Evolutionary conservation across 1,140 invertebrate species (phyloP), one percentile per base, ranked within the genome.

Genomic region (Lasioglossum baleicum): DNA sequence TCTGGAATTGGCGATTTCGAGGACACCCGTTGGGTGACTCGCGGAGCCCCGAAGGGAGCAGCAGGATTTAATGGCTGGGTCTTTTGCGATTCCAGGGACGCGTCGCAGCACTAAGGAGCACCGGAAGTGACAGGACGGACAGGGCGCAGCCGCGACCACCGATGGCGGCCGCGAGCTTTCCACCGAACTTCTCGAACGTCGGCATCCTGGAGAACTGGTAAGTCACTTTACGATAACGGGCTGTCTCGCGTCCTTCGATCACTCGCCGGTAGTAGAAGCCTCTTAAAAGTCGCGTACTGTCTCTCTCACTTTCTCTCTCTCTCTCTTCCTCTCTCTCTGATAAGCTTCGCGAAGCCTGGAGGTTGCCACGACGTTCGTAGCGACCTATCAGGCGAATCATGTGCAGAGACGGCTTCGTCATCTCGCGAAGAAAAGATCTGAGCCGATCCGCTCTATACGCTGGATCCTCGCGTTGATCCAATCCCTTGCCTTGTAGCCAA

Each of bases 101-200:
- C 85, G 83, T 83, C 83, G 80, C 71, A 80, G 79, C 82, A 83
- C 31, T 76, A 73, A 82, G 73, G 83, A 88, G 85, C 66, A 85
- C 81, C 82, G 82, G 88, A 88, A 91, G 84, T 87, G 87, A 90
- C 84, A 84, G 71, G 83, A 85, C 80, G 73, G 87, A 70, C 71
- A 87, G 85, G 85, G 85, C 82, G 89, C 83, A 89, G 85, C 88
- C 88, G 88, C 87, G 82, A 90, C 77, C 83, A 87, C 87, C 90
- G 85, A 93, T 92, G 92, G 91, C 92, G 88, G 90, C 91, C 90
- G 91, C 91, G 88, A 92, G 91, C 87, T 93, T 92, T 88, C 91
- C 91, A 71, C 90, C 91, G 71, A 92, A 90, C 87, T 93, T 93
- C 83, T 88, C 89, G 67, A 92, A 92, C 90, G 91, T 93, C 86